These are phyloP conservation scores for Erebia ligea DNA, from an alignment of 2,888 invertebrate genomes.

Conservation along the genomic window DNA sequence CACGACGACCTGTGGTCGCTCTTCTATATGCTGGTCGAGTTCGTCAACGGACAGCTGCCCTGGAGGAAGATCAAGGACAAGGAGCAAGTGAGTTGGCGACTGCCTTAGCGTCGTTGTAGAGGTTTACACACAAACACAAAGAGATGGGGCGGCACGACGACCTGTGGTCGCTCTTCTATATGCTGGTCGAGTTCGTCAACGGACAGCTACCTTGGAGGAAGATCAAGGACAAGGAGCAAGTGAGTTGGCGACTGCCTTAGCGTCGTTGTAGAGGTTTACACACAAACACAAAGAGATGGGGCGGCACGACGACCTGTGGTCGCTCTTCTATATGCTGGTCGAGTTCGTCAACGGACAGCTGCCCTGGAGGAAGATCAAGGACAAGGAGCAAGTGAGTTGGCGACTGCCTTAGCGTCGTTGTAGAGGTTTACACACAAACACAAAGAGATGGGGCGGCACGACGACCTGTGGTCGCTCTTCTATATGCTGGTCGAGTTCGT, in stretches of 20 bases:
- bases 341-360: conserved; percentile 99
- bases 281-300: conserved; percentile 99
- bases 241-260: conserved; percentile 46
- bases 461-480: conserved; percentile 99
- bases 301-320: conserved; percentile 99
- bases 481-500: conserved; percentile 99
- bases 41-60: conserved; percentile 98
- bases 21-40: conserved; percentile 99
- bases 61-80: conserved; percentile 99
- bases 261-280: conserved; percentile 56
- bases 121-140: conserved; percentile 99
- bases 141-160: conserved; percentile 99
- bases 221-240: conserved; percentile 99
- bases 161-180: conserved; percentile 99
- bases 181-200: conserved; percentile 99
- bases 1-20: conserved; percentile 99
- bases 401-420: too few species aligned
- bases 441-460: conserved; percentile 99
- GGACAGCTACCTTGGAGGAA: conserved; percentile 99
- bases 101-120: too few species aligned
- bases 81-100: conserved; percentile 87
- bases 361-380: conserved; percentile 99
- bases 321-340: conserved; percentile 99
- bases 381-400: conserved; percentile 93
- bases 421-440: conserved; percentile 99